Base-by-base conservation (phyloP, 2,113 vertebrate species). In the Podarcis muralis region DNA sequence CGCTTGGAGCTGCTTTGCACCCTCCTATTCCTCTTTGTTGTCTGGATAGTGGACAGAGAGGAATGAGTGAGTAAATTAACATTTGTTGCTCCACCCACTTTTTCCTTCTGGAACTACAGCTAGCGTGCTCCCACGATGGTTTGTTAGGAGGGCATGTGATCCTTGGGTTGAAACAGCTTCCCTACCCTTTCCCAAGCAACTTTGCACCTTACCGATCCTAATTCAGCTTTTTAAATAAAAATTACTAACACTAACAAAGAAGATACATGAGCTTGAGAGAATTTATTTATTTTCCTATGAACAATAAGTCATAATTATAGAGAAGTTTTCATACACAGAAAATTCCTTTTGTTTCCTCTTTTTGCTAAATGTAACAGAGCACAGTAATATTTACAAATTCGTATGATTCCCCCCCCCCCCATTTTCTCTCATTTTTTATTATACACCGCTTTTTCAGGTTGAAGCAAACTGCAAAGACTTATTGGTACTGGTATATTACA, bases 401-500 rank as follows among this genome's bases (percentile, higher is more conserved):
- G 95, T 98, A 93, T 57, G 87, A 23, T 53, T 91, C 78, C 1
- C 11, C 48, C 48, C 48, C 48, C 3, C 82, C 92, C 86, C 82
- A 85, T 79, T 9, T 96, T 97, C 94, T 96, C 97, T 97, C 91
- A 95, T 95, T 96, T 97, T 98, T 97, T 97, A 99, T 98, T 98
- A 97, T 98, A 98, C 97, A 98, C 96, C 97, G 96, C 96, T 97
- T 97, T 97, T 97, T 97, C 96, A 95, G 96, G 97, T 97, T 97
- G 97, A 97, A 98, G 97, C 96, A 97, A 97, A 97, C 97, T 97
- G 97, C 97, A 97, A 97, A 96, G 97, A 98, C 97, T 96, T 98
- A 97, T 97, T 96, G 98, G 97, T 98, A 98, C 97, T 98, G 97
- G 97, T 99, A 99, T 99, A 97, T 97, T 99, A 99, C 98, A 99